Base-by-base conservation (phyloP, 2,797 vertebrate species). In the Triplophysa yarkandensis region DNA sequence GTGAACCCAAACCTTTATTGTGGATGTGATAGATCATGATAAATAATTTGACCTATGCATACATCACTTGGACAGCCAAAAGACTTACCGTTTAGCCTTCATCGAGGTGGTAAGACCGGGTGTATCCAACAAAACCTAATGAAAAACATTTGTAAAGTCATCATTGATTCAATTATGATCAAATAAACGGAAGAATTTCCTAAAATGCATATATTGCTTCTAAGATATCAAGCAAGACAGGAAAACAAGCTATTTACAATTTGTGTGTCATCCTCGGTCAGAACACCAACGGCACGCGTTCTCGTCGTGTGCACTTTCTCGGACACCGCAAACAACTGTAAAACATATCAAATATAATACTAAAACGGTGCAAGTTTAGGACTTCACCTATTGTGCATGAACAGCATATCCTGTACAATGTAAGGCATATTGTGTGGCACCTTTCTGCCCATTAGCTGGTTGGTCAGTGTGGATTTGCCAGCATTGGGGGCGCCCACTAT, bases 301-400 rank as follows among this genome's bases (percentile, higher is more conserved):
- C 95, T 91, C 0, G 96, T 99, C 0, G 98, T 99, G 78, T 99
- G 97, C 0, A 99, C 97, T 82, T 99, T 99, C 84, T 85, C 94
- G 21, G 97, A 99, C 23, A 98, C 95, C 0, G 96, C 94, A 87
- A 99, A 96, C 57, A 99, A 90, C 98, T 99, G 80, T 17, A 65
- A 87, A 41, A 71, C n/a, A n/a, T n/a, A n/a, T n/a, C n/a, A 63
- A 76, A 61, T 68, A 17, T 48, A 32, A 64, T 27, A n/a, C n/a
- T n/a, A n/a, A n/a, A n/a, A n/a, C n/a, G 17, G 1, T 34, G 71
- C 62, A 76, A 30, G 16, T 30, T 30, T 55, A 55, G 1, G 6
- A 28, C 25, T 28, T 3, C 25, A 34, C 17, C 14, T 7, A 50
- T 4, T 32, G 28, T 25, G 25, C 21, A 17, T 63, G 23, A 44